Evolutionary conservation across 2,113 vertebrate genomes (phyloP).

Genomic region (Nannobrachium achirus): DNA sequence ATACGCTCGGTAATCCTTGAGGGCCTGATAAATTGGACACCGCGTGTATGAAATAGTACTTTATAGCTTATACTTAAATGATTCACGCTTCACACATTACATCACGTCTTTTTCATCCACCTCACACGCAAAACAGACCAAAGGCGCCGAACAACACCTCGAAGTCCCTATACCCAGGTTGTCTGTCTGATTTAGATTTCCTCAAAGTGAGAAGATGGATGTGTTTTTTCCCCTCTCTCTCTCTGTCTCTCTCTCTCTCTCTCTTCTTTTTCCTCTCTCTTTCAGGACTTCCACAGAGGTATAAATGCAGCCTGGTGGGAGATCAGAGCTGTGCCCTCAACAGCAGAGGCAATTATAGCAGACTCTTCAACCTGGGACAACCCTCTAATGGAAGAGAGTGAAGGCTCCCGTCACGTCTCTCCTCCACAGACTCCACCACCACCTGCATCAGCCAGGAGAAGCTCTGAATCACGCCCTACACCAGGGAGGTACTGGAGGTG

Average conservation of each 20-base stretch:
- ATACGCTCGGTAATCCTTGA: neutral
- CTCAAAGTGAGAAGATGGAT: slow-evolving; percentile 19
- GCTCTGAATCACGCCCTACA: slow-evolving; percentile 26
- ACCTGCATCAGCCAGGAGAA: no score
- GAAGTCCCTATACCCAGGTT: no score
- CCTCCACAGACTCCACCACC: neutral
- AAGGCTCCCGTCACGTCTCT: slow-evolving; percentile 46
- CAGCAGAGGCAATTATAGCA: slow-evolving; percentile 73
- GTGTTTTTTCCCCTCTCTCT: slow-evolving; percentile 14
- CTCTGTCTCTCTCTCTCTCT: no score
- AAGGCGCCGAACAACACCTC: no score
- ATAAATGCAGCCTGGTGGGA: slow-evolving; percentile 60
- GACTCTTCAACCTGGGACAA: slow-evolving; percentile 45
- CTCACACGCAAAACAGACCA: neutral
- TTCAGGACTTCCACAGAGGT: slow-evolving; percentile 38
- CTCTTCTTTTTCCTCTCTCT: no score
- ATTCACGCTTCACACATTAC: slow-evolving; percentile 10
- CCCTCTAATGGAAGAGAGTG: slow-evolving; percentile 63
- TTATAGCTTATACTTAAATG: neutral
- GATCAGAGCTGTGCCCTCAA: slow-evolving; percentile 60
- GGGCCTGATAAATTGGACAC: slow-evolving; percentile 22
- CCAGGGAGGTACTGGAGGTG: no score
- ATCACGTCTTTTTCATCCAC: neutral
- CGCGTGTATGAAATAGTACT: neutral
- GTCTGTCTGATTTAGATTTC: slow-evolving; percentile 23